Evolutionary conservation across 2,113 vertebrate genomes (phyloP).

Genomic region (Daphoenositta chrysoptera): DNA sequence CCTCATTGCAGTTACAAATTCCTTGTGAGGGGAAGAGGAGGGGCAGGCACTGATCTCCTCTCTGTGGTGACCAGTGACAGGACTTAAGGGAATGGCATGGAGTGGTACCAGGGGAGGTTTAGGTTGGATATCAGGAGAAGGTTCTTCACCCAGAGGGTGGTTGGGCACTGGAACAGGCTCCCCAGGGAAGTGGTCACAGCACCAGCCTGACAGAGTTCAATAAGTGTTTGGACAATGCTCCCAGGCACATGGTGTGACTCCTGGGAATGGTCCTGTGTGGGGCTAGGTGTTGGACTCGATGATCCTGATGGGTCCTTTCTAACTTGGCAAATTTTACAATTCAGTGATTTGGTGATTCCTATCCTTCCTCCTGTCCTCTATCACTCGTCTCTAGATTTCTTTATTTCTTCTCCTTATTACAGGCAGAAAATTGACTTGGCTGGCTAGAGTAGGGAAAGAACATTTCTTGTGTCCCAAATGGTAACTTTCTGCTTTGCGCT

Average conservation of each 20-base stretch:
- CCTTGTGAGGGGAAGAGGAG: neutral
- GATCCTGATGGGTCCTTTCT: neutral
- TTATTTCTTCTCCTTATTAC: neutral
- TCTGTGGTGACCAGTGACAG: neutral
- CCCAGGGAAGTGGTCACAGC: neutral
- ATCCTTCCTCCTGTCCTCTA: neutral
- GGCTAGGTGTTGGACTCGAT: neutral
- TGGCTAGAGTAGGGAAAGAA: neutral
- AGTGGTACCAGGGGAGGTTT: neutral
- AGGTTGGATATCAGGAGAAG: neutral
- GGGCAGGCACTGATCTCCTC: neutral
- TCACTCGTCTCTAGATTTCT: neutral
- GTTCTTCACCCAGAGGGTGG: neutral
- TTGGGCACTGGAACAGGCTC: neutral
- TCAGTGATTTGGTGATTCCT: rapidly evolving
- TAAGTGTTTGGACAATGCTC: neutral
- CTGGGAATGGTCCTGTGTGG: neutral
- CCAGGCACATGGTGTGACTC: neutral
- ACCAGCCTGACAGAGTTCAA: neutral
- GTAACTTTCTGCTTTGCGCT: neutral
- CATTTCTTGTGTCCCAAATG: neutral
- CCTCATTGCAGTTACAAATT: neutral
- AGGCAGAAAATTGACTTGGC: neutral
- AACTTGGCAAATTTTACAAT: neutral
- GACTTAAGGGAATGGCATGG: neutral